Base-by-base conservation (phyloP, 2,888 invertebrate genomes). In the Lathronympha strigana region DNA sequence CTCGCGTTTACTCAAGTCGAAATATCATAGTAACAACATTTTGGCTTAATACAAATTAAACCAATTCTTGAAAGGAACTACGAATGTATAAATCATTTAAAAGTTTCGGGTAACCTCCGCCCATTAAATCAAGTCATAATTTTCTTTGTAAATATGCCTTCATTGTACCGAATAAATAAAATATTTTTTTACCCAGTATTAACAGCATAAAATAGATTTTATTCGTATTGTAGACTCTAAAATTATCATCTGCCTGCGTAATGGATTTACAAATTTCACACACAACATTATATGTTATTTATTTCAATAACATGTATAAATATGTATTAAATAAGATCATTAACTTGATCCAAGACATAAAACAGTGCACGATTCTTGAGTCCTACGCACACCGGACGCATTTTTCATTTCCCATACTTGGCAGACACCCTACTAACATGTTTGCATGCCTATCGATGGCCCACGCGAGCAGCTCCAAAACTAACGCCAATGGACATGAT, bases 341-440 rank as follows among this genome's bases (percentile, higher is more conserved):
- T 33, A 33, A 8, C 9, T 3, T 11, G 11, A 33, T 3, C 5
- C 13, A 38, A 25, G 40, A 23, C 50, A 45, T 36, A 63, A 62
- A 33, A 51, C 36, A 66, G 40, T 31, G 61, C 54, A 63, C 40
- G 38, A 64, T 68, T 58, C 49, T 54, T 60, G 57, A 62, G 72
- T 47, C 81, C 82, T 75, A 92, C 91, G 83, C 88, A 71, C 33
- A 79, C 83, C 90, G 89, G 90, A 90, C 87, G 87, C 86, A 88
- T 89, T 86, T 87, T 86, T 85, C 82, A 84, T 88, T 82, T 85
- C 80, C 84, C 91, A 83, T 88, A 88, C 89, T 88, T 76, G 87
- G 84, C 88, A 88, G 89, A 89, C 90, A 84, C 88, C 89, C 89
- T 88, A 87, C 88, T 82, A 64, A 54, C 58, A 40, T 61, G 78